A percentile compares a stretch with the other conserved stretches of the same genome.
These are phyloP conservation scores for Nomada lathburiana DNA, from an alignment of 2,888 invertebrate genomes.

Conservation along the genomic window DNA sequence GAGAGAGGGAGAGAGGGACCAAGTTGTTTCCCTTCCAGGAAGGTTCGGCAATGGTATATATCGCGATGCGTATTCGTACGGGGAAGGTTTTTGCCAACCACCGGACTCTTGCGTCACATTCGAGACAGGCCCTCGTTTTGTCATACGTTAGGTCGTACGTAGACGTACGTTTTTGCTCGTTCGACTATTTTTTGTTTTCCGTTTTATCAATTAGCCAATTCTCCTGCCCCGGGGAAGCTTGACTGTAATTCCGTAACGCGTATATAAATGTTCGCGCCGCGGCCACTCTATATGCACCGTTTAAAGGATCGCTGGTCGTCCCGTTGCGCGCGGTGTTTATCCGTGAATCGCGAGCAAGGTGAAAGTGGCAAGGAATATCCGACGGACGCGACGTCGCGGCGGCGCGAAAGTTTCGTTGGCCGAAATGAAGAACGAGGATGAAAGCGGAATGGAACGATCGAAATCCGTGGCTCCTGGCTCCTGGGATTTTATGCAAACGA, in stretches of 20 bases:
- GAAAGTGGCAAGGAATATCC: slow-evolving; percentile 9
- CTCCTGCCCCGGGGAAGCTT: background rate
- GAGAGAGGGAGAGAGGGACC: slow-evolving; percentile 43
- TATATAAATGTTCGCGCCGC: background rate
- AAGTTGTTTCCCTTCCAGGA: slow-evolving; percentile 79
- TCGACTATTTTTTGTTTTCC: background rate
- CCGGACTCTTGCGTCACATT: slow-evolving; percentile 58
- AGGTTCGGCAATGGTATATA: slow-evolving; percentile 72
- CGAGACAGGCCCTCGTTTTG: slow-evolving; percentile 20
- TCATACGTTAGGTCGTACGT: background rate
- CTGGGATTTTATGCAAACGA: slow-evolving; percentile 52
- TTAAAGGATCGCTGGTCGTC: slow-evolving; percentile 17
- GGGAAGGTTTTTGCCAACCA: slow-evolving; percentile 75
- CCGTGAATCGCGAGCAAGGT: background rate
- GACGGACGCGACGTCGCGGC: background rate
- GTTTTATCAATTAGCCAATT: slow-evolving; percentile 8
- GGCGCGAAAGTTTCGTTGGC: slow-evolving; percentile 31
- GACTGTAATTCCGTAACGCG: background rate
- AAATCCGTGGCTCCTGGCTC: slow-evolving; percentile 41
- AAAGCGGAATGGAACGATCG: slow-evolving; percentile 30
- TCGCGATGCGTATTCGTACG: slow-evolving; percentile 71
- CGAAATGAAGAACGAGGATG: slow-evolving; percentile 24
- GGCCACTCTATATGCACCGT: background rate
- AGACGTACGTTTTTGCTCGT: background rate
- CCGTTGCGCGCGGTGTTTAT: slow-evolving; percentile 3